Evolutionary conservation across 1,140 invertebrate species (phyloP), one percentile per base, ranked within the genome.

Genomic region (Lanistes nyassanus): DNA sequence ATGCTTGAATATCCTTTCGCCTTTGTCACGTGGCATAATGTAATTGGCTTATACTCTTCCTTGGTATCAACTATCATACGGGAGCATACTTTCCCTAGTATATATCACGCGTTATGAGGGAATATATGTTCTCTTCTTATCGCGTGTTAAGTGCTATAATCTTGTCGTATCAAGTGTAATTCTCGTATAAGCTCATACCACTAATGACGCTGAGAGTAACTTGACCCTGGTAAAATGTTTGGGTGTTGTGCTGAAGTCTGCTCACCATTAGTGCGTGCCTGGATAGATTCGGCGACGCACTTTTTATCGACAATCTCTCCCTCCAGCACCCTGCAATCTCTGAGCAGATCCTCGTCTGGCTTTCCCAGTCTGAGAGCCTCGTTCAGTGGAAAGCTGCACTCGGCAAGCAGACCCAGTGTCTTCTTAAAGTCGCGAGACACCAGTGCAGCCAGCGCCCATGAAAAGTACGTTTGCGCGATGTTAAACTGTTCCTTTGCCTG

Each of bases 221-320:
- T 47, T 16, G 9, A 16, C 42, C 42, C 42, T 47, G 42, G 1
- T 16, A 47, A 13, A 9, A 47, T n/a, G n/a, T n/a, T n/a, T 16
- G 19, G 19, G 42, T 13, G 42, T 47, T 3, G 19, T 16, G 19
- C 42, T 47, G n/a, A n/a, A 47, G 42, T 47, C 9, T 70, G 42
- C 42, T 47, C 19, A 82, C 82, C 81, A 69, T 73, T 82, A 26
- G 68, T 62, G 53, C 76, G 76, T n/a, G 79, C 79, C 67, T 84
- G 79, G 36, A 81, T 75, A 7, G 79, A 80, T 69, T 84, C 78
- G 19, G 79, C 79, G 68, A 84, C 78, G 69, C 81, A 82, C n/a
- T n/a, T 74, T 34, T 80, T 78, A 55, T 81, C 80, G 34, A 71
- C 72, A 13, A 81, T 69, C 68, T 84, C 79, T 34, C 65, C 74